Percentiles rank a stretch among this genome's conserved stretches.
Evolutionary conservation across 2,113 vertebrate species (phyloP).

Genomic region (Perccottus glenii): DNA sequence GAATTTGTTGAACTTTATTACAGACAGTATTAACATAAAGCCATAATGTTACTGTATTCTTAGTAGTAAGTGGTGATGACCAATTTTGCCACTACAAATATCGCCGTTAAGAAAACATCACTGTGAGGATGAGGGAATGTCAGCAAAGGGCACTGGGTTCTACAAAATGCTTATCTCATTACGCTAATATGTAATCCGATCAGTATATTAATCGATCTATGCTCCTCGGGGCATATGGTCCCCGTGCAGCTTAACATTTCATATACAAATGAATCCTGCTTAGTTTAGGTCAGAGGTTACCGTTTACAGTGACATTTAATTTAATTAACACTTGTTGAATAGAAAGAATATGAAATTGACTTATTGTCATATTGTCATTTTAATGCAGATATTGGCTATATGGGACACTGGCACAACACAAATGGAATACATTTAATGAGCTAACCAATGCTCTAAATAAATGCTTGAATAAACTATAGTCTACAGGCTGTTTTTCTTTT

Average conservation of each 20-base stretch:
- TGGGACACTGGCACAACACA: no score
- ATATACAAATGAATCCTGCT: not conserved
- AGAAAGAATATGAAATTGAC: not conserved
- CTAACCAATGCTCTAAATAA: no score
- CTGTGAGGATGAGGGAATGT: not conserved
- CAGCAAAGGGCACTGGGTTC: not conserved
- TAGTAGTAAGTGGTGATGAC: not conserved
- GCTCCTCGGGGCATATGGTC: not conserved
- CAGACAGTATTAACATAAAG: conserved; percentile 5
- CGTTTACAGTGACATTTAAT: not conserved
- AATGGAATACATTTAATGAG: no score
- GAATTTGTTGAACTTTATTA: conserved; percentile 1
- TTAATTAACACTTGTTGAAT: not conserved
- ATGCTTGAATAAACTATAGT: no score
- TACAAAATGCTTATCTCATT: conserved; percentile 4
- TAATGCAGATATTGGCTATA: no score
- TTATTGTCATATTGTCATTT: not conserved
- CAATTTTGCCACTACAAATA: not conserved
- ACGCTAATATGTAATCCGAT: conserved; percentile 4
- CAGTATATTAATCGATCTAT: not conserved
- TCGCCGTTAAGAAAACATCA: not conserved
- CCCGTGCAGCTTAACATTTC: not conserved
- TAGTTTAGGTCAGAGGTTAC: not conserved
- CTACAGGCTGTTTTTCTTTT: no score
- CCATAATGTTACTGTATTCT: not conserved